Evolutionary conservation across 1,140 invertebrate genomes (phyloP).

Genomic region (Tribolium madens): DNA sequence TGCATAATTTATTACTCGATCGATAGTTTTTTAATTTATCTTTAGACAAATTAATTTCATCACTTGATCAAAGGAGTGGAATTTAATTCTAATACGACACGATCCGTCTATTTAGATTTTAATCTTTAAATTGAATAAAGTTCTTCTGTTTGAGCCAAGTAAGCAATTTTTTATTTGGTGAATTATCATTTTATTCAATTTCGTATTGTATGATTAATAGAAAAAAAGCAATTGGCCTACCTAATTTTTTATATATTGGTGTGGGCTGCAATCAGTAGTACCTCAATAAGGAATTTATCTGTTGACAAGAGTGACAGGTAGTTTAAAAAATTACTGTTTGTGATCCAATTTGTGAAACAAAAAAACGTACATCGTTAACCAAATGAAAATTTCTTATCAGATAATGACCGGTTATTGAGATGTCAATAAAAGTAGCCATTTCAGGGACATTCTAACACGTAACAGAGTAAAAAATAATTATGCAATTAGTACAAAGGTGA

Average conservation of each 20-base stretch:
- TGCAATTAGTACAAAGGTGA: too few relatives aligned
- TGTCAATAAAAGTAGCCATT: not conserved
- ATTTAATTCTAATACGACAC: not conserved
- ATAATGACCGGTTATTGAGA: not conserved
- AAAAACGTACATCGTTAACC: not conserved
- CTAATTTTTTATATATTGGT: too few relatives aligned
- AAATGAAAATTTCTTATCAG: not conserved
- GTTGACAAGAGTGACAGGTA: not conserved
- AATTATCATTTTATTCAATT: too few relatives aligned
- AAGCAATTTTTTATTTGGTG: not conserved
- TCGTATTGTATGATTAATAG: too few relatives aligned
- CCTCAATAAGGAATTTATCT: too few relatives aligned
- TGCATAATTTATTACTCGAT: not conserved
- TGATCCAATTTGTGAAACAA: not conserved
- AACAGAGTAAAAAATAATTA: too few relatives aligned
- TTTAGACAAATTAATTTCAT: not conserved
- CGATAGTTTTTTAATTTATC: constrained; percentile 28
- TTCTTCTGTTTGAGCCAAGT: not conserved
- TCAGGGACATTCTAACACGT: not conserved
- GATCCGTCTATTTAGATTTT: not conserved
- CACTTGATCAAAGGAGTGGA: not conserved
- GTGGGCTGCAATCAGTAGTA: not conserved
- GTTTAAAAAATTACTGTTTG: too few relatives aligned
- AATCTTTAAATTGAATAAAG: not conserved
- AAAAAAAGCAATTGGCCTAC: too few relatives aligned